phyloP scores from a whole-genome alignment of 2,797 vertebrate species.

The Ceryle rudis region DNA sequence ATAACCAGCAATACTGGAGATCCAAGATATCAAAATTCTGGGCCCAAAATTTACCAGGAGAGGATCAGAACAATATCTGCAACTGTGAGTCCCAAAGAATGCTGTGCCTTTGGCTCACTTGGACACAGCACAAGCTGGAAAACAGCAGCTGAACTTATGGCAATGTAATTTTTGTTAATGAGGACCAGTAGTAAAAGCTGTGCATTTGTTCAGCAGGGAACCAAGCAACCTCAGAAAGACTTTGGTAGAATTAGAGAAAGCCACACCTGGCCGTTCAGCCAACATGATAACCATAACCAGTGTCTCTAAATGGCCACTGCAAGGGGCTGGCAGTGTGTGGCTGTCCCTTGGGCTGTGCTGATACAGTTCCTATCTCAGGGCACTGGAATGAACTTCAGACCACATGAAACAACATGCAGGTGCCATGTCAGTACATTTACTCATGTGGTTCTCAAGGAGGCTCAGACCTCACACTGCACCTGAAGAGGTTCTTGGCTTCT shows the following conservation, averaged over 20 bases:
- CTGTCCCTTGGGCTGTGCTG: not conserved
- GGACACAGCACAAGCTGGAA: not conserved
- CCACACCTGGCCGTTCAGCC: not conserved
- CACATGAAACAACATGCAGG: not conserved
- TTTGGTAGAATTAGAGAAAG: not conserved
- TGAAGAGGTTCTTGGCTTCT: not conserved
- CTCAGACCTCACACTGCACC: not conserved
- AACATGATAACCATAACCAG: not conserved
- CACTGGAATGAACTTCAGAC: not conserved
- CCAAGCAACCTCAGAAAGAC: not conserved
- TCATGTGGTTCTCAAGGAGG: fast-evolving
- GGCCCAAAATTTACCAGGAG: not conserved
- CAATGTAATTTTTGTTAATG: not conserved
- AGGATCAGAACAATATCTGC: not conserved
- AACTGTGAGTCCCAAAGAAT: not conserved
- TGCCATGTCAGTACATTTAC: not conserved
- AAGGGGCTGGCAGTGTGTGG: not conserved
- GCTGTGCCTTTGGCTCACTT: not conserved
- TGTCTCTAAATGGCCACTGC: not conserved
- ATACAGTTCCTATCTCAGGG: not conserved
- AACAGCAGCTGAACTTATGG: not conserved
- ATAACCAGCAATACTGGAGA: not conserved
- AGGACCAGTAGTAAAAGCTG: not conserved
- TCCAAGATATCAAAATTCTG: not conserved
- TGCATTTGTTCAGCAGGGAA: not conserved